A percentile compares a stretch with the other conserved stretches of the same genome.
Conservation (phyloP, 2,888 invertebrate species). For the Sipunculus nudus region DNA sequence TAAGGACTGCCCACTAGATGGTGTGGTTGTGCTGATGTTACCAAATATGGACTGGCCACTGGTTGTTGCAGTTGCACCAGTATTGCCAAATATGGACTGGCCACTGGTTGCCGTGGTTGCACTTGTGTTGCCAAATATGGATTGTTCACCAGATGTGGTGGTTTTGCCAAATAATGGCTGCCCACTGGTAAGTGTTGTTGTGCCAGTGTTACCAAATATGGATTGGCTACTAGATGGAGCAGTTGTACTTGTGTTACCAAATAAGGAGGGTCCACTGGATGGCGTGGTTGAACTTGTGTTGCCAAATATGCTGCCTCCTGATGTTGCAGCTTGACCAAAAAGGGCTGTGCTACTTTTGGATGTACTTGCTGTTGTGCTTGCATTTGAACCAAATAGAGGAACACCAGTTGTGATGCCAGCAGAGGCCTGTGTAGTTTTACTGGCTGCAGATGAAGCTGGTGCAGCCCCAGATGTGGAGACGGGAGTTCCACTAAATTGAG, state of each 20-base stretch:
- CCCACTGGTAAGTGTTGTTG: neutral
- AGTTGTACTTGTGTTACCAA: too few relatives aligned
- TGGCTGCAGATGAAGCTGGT: conserved; percentile 3
- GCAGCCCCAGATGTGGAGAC: too few relatives aligned
- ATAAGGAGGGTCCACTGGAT: neutral
- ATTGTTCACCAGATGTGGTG: neutral
- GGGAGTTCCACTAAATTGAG: too few relatives aligned
- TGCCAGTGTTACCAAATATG: conserved; percentile 7
- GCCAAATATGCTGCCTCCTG: too few relatives aligned
- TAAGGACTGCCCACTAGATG: neutral
- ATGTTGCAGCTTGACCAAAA: too few relatives aligned
- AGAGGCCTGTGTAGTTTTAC: conserved; percentile 10
- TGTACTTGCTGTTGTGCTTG: too few relatives aligned
- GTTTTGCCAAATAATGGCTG: conserved; percentile 10
- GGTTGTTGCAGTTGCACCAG: neutral
- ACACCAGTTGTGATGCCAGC: too few relatives aligned
- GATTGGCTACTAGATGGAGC: neutral
- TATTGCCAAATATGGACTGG: conserved; percentile 11
- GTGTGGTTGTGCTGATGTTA: neutral
- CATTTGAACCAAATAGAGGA: too few relatives aligned
- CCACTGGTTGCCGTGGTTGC: neutral
- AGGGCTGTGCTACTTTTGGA: too few relatives aligned
- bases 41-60: neutral
- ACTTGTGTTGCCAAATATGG: conserved; percentile 8
- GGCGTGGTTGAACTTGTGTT: neutral